These are phyloP conservation scores for Apocrypta bakeri DNA, from an alignment of 1,140 invertebrate species.

Conservation along the genomic window DNA sequence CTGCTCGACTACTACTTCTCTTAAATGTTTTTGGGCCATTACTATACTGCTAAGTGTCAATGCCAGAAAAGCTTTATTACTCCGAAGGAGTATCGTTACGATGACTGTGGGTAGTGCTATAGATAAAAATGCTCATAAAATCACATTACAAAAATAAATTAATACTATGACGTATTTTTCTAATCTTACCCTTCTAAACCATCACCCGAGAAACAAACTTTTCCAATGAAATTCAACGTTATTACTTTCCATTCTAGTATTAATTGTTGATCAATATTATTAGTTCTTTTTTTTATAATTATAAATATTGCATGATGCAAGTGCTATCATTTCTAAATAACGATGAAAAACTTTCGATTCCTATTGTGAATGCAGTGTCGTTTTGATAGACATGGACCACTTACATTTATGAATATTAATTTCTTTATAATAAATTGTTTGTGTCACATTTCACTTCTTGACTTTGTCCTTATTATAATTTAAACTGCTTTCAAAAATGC, in stretches of 20 bases:
- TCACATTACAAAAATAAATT: background rate
- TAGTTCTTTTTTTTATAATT: background rate
- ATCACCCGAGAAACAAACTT: background rate
- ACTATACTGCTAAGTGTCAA: background rate
- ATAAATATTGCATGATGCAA: background rate
- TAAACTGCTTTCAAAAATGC: background rate
- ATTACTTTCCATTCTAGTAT: background rate
- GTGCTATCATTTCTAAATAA: background rate
- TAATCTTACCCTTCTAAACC: background rate
- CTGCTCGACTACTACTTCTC: constrained; percentile 59
- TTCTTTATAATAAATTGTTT: background rate
- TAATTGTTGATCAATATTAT: background rate
- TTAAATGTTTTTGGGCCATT: background rate
- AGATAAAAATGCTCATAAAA: background rate
- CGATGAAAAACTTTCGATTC: background rate
- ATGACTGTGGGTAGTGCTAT: background rate
- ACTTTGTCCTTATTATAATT: background rate
- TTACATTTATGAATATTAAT: background rate
- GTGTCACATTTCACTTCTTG: no score
- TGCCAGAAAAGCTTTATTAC: background rate
- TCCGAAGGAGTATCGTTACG: background rate
- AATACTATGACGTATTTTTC: background rate
- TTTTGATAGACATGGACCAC: background rate
- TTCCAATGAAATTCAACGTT: background rate
- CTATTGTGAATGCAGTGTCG: no score